phyloP scores from a whole-genome alignment of 2,888 invertebrate genomes.

The Andrena fulva region DNA sequence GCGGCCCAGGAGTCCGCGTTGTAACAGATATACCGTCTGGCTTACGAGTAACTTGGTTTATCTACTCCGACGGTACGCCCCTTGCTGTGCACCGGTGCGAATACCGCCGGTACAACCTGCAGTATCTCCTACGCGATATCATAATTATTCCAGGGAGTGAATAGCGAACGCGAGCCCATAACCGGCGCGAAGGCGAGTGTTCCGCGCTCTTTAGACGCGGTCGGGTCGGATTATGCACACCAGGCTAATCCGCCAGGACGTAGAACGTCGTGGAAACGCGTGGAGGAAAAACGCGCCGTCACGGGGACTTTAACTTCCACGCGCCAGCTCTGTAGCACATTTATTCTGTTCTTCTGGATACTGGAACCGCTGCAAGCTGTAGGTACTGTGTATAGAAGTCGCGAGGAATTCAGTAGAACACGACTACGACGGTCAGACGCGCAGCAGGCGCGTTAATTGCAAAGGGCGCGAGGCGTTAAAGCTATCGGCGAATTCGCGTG shows the following conservation, averaged over 20 bases:
- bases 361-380: not conserved
- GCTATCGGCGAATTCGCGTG: slow-evolving; percentile 41
- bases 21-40: slow-evolving; percentile 44
- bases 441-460: slow-evolving; percentile 19
- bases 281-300: not conserved
- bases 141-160: slow-evolving; percentile 66
- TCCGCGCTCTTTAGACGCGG: slow-evolving; percentile 23
- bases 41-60: slow-evolving; percentile 66
- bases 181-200: slow-evolving; percentile 10
- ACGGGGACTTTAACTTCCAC: not conserved
- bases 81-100: slow-evolving; percentile 57
- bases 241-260: slow-evolving; percentile 16
- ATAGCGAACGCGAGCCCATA: slow-evolving; percentile 40
- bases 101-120: slow-evolving; percentile 55
- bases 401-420: not conserved
- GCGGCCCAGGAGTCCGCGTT: slow-evolving; percentile 40
- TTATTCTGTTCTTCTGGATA: no score
- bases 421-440: not conserved
- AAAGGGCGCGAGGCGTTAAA: slow-evolving; percentile 25
- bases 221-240: slow-evolving; percentile 1
- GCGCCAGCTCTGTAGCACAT: no score
- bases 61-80: slow-evolving; percentile 60
- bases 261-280: slow-evolving; percentile 7
- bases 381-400: not conserved
- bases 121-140: slow-evolving; percentile 65